phyloP scores from a whole-genome alignment of 2,797 vertebrate species.

The Darevskia nairensis region DNA sequence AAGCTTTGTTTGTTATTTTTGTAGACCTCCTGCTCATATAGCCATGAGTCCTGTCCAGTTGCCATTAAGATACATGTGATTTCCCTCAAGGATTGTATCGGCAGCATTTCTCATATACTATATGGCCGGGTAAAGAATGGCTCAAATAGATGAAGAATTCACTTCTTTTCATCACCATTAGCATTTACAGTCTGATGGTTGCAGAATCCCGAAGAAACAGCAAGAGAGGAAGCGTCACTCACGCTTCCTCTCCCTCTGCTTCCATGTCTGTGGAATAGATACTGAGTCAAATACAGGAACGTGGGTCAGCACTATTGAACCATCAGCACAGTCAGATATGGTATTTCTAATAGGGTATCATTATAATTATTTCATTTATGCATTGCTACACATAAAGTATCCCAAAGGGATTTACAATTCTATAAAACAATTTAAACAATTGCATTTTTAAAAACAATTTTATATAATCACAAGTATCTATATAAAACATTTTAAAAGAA shows the following conservation, averaged over 20 bases:
- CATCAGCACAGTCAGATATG: not conserved
- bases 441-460: too few relatives aligned
- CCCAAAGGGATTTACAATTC: too few relatives aligned
- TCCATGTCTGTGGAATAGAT: not conserved
- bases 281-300: not conserved
- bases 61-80: constrained; percentile 8
- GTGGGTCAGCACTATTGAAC: not conserved
- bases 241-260: not conserved
- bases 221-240: not conserved
- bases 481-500: too few relatives aligned
- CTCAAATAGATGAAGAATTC: not conserved
- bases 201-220: not conserved
- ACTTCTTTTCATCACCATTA: constrained; percentile 43
- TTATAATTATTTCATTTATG: too few relatives aligned
- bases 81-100: constrained; percentile 30
- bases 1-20: constrained; percentile 31
- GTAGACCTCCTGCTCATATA: constrained; percentile 25
- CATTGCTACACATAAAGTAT: too few relatives aligned
- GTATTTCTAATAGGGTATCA: too few relatives aligned
- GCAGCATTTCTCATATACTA: constrained; percentile 18
- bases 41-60: not conserved
- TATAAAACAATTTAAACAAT: too few relatives aligned
- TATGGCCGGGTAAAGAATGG: constrained; percentile 36
- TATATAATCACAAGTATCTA: too few relatives aligned
- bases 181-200: not conserved